A percentile compares a stretch with the other conserved stretches of the same genome.
Evolutionary conservation across 2,797 vertebrate species (phyloP).

Genomic region (Linurgus olivaceus): DNA sequence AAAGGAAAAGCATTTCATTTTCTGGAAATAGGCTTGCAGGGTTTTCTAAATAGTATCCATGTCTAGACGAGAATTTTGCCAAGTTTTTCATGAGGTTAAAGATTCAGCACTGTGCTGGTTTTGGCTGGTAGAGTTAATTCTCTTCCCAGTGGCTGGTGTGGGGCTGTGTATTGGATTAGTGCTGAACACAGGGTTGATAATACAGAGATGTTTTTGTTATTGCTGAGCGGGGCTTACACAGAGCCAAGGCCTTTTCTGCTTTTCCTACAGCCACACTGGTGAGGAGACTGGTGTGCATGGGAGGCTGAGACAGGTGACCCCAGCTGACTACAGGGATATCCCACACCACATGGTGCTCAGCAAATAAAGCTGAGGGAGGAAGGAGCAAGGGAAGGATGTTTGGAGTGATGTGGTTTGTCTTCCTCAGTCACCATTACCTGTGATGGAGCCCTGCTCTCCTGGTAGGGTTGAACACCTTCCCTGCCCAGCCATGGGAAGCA

Average conservation of each 20-base stretch:
- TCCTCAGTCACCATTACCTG: accelerated
- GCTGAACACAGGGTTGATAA: background rate
- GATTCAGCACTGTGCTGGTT: background rate
- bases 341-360: background rate
- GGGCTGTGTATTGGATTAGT: background rate
- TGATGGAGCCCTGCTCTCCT: too few relatives aligned
- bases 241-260: background rate
- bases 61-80: background rate
- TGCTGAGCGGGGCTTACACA: background rate
- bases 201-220: background rate
- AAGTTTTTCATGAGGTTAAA: background rate
- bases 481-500: background rate
- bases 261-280: accelerated
- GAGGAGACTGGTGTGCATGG: accelerated
- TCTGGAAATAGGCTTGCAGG: background rate
- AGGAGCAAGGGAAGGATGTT: background rate
- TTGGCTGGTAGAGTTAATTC: background rate
- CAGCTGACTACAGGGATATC: accelerated
- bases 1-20: background rate
- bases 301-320: background rate
- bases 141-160: background rate
- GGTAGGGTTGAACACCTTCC: background rate
- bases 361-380: accelerated
- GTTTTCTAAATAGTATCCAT: background rate
- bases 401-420: background rate